Percentiles rank a stretch among this genome's conserved stretches.
Evolutionary conservation across 2,113 vertebrate species (phyloP).

Genomic region (Rallus limicola): DNA sequence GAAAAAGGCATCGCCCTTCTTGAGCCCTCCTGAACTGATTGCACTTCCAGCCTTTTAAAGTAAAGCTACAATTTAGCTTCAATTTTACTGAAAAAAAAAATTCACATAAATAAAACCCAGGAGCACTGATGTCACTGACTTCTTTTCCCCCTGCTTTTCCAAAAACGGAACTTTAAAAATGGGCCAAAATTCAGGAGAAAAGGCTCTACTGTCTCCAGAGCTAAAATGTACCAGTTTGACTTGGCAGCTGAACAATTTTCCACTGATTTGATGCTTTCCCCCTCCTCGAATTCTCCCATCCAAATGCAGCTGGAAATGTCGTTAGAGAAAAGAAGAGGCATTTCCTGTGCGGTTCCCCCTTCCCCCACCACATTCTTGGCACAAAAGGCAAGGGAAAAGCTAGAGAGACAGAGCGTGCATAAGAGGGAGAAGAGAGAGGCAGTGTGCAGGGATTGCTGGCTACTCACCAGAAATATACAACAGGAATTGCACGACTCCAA

Average conservation of each 20-base stretch:
- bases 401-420: conserved; percentile 56
- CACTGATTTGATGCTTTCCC: conserved; percentile 63
- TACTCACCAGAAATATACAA: conserved; percentile 49
- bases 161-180: conserved; percentile 37
- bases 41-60: not conserved
- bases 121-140: conserved; percentile 46
- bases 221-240: conserved; percentile 75
- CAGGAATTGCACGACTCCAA: conserved; percentile 57
- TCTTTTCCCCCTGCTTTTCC: conserved; percentile 46
- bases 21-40: not conserved
- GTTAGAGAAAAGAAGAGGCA: conserved; percentile 78
- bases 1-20: not conserved
- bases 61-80: not conserved
- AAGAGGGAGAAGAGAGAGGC: conserved; percentile 58
- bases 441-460: conserved; percentile 68
- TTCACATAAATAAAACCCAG: conserved; percentile 6
- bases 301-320: conserved; percentile 74
- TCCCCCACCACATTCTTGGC: conserved; percentile 77
- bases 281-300: conserved; percentile 68
- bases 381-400: conserved; percentile 66
- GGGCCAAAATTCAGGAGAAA: conserved; percentile 63
- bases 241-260: conserved; percentile 78
- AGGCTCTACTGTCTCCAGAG: conserved; percentile 70
- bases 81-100: not conserved
- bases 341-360: conserved; percentile 79